Percentiles rank a stretch among this genome's conserved stretches.
These are phyloP conservation scores for Gallinago nigripennis DNA, from an alignment of 2,797 vertebrate species.

Conservation along the genomic window DNA sequence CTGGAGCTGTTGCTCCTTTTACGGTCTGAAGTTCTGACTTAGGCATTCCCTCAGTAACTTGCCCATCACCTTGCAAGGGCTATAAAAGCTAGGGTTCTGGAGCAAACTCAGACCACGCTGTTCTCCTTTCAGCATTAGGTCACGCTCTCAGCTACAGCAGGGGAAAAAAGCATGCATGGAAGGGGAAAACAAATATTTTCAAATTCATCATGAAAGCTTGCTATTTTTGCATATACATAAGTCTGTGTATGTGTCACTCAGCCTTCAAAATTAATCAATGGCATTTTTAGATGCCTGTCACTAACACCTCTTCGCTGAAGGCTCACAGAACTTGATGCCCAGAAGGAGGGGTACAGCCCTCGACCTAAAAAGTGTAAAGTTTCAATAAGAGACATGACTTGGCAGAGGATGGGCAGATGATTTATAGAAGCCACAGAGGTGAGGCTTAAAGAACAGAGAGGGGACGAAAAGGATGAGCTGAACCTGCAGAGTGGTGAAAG, in stretches of 20 bases:
- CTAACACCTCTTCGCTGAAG: not conserved
- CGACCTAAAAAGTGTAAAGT: not conserved
- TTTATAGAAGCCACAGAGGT: not conserved
- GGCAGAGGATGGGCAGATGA: not conserved
- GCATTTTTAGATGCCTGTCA: fast-evolving
- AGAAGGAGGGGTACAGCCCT: not conserved
- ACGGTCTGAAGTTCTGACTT: not conserved
- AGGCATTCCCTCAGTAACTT: not conserved
- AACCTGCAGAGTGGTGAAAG: not conserved
- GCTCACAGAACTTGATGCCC: not conserved
- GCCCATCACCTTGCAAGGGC: fast-evolving
- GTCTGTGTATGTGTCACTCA: fast-evolving
- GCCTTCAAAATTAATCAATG: not conserved
- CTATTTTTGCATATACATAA: not conserved
- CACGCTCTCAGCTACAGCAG: not conserved
- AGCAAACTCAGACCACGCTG: not conserved
- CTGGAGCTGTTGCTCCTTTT: not conserved
- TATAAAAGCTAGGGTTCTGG: not conserved
- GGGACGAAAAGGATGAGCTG: not conserved
- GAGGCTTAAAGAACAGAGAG: not conserved
- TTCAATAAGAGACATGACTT: not conserved
- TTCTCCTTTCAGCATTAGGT: not conserved
- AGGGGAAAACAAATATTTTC: not conserved
- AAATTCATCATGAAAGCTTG: not conserved
- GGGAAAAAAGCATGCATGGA: not conserved